Evolutionary conservation across 2,888 invertebrate species (phyloP).

Genomic region (Pandemis cinnamomeana): DNA sequence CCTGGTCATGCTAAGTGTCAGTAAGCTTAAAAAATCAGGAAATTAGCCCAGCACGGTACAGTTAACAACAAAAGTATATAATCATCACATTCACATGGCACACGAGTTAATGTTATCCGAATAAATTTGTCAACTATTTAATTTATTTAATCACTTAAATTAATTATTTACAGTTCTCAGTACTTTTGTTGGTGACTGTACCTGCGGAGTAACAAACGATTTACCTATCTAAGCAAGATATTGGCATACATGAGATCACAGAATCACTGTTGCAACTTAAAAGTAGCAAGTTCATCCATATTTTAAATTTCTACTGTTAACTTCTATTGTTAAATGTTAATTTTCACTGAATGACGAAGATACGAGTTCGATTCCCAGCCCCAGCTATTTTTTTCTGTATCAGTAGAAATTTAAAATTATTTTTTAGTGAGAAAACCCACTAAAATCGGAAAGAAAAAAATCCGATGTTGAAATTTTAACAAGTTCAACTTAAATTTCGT

Average conservation of each 20-base stretch:
- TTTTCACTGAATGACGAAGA: too few species aligned
- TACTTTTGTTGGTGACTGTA: constrained; percentile 38
- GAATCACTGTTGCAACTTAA: constrained; percentile 32
- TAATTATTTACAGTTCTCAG: constrained; percentile 39
- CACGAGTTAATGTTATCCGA: constrained; percentile 31
- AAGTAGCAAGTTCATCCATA: not conserved
- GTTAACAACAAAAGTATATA: constrained; percentile 31
- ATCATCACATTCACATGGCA: constrained; percentile 42
- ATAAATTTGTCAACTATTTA: constrained; percentile 36
- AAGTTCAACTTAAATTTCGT: not conserved
- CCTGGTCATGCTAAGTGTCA: constrained; percentile 1
- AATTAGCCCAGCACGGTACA: constrained; percentile 30
- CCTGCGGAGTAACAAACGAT: constrained; percentile 23
- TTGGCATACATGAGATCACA: constrained; percentile 35
- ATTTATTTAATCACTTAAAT: constrained; percentile 33
- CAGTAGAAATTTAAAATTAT: too few species aligned
- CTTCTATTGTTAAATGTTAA: too few species aligned
- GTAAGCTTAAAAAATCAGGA: constrained; percentile 25
- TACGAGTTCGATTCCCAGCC: too few species aligned
- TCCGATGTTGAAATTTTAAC: not conserved
- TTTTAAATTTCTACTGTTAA: too few species aligned
- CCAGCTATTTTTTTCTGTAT: too few species aligned
- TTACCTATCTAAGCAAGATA: constrained; percentile 35
- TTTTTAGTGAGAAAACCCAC: too few species aligned
- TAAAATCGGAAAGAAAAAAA: too few species aligned